A percentile compares a stretch with the other conserved stretches of the same genome.
phyloP scores from a whole-genome alignment of 2,888 invertebrate genomes.

The Troides aeacus region DNA sequence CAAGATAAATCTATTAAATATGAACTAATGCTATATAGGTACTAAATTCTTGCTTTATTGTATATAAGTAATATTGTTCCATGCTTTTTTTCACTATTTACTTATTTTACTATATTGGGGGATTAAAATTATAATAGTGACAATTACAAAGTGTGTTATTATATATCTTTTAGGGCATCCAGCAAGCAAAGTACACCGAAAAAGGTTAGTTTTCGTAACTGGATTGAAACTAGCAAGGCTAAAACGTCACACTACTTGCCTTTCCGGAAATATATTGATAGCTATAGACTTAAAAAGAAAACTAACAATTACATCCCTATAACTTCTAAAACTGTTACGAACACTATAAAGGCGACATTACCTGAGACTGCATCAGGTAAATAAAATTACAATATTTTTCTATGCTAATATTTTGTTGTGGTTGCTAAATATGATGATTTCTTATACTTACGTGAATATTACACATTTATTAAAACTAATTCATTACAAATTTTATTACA shows the following conservation, averaged over 20 bases:
- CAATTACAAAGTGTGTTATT: not conserved
- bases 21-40: constrained; percentile 22
- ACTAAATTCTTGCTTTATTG: constrained; percentile 29
- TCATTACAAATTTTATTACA: too few species aligned
- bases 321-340: constrained; percentile 53
- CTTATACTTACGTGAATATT: too few species aligned
- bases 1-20: constrained; percentile 18
- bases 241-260: constrained; percentile 83
- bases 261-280: constrained; percentile 77
- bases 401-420: too few species aligned
- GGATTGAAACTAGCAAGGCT: constrained; percentile 69
- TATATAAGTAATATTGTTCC: constrained; percentile 22
- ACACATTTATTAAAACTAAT: too few species aligned
- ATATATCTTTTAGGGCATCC: constrained; percentile 50
- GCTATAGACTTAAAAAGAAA: constrained; percentile 68
- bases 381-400: not conserved
- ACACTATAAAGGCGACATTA: constrained; percentile 58
- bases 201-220: constrained; percentile 69
- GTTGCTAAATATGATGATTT: not conserved
- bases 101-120: not conserved
- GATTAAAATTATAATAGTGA: not conserved
- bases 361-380: constrained; percentile 65
- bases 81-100: not conserved
- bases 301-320: constrained; percentile 63
- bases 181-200: constrained; percentile 73